Base-by-base conservation (phyloP, 2,797 vertebrate species). In the Octomys mimax region DNA sequence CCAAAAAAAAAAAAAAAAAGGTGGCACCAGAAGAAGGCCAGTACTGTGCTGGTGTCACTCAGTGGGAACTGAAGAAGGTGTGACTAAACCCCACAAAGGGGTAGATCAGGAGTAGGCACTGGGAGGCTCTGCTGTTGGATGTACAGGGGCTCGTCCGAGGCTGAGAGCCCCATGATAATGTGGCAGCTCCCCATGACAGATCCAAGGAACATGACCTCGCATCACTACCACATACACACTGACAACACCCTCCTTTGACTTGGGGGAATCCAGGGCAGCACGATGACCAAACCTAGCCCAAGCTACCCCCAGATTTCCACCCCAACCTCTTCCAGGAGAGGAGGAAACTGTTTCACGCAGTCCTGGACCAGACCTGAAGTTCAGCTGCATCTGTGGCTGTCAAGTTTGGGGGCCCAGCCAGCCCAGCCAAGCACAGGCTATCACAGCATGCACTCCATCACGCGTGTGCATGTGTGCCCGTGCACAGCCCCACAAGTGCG, bases 101-200 rank as follows among this genome's bases (percentile, higher is more conserved):
- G 21, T 73, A 36, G 36, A 2, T 36, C 70, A 22, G 70, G 70
- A 11, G 10, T 10, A 10, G 19, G 9, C 75, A 16, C 4, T 1
- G 16, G 54, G 28, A 22, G 36, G 18, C 33, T 28, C n/a, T 54
- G 33, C 0, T 3, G 1, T 24, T n/a, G 26, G 0, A 1, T 0
- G 9, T 52, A 31, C 24, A 6, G 9, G 46, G 64, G 5, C 9
- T 49, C 2, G 2, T 12, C 26, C 19, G 1, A 2, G 1, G 16
- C 79, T 18, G 16, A 54, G n/a, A 81, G 52, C 11, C 21, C 54
- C 18, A 4, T 9, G 46, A 6, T 31, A 18, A 36, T 12, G 13
- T 9, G 9, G 14, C 36, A 1, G 4, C 18, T 19, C 14, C 42
- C 54, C 31, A 9, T 52, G 75, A 26, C 42, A 22, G 6, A 22